Percentiles rank a stretch among this genome's conserved stretches.
These are phyloP conservation scores for Gibbula magus DNA, from an alignment of 2,888 invertebrate genomes.

Conservation along the genomic window DNA sequence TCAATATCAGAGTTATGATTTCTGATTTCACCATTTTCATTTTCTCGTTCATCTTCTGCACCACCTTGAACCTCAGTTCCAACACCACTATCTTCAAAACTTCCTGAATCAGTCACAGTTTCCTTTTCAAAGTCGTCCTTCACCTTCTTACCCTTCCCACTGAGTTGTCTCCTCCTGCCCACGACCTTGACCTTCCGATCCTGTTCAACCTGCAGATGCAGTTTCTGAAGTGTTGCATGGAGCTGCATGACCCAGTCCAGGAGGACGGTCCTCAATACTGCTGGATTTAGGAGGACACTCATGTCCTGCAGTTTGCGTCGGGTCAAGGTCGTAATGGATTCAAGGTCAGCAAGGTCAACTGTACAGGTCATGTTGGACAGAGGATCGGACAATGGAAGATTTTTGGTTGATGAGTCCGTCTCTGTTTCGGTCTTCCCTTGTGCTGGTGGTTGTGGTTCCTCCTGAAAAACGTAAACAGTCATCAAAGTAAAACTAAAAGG, in stretches of 20 bases:
- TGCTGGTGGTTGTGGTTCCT: not conserved
- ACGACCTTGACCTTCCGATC: not conserved
- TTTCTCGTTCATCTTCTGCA: not conserved
- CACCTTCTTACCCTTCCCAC: not conserved
- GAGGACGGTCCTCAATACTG: slow-evolving; percentile 39
- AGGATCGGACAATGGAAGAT: too few species aligned
- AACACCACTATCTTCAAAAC: not conserved
- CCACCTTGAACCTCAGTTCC: not conserved
- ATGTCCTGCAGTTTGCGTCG: slow-evolving; percentile 43
- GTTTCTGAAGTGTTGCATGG: slow-evolving; percentile 44
- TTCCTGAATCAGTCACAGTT: not conserved
- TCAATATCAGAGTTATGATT: not conserved
- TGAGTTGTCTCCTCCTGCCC: slow-evolving; percentile 6
- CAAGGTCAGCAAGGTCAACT: slow-evolving; percentile 43
- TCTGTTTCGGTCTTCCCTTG: too few species aligned
- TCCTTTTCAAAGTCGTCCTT: not conserved
- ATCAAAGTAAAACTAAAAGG: too few species aligned
- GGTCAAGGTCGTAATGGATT: slow-evolving; percentile 41
- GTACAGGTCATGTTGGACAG: not conserved
- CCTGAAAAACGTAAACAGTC: not conserved
- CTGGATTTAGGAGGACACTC: slow-evolving; percentile 41
- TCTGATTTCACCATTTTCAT: not conserved
- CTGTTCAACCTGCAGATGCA: slow-evolving; percentile 37
- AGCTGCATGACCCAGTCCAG: slow-evolving; percentile 55
- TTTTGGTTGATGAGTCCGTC: too few species aligned